These are phyloP conservation scores for Cephus rjabovi DNA, from an alignment of 2,888 invertebrate genomes.

Conservation along the genomic window DNA sequence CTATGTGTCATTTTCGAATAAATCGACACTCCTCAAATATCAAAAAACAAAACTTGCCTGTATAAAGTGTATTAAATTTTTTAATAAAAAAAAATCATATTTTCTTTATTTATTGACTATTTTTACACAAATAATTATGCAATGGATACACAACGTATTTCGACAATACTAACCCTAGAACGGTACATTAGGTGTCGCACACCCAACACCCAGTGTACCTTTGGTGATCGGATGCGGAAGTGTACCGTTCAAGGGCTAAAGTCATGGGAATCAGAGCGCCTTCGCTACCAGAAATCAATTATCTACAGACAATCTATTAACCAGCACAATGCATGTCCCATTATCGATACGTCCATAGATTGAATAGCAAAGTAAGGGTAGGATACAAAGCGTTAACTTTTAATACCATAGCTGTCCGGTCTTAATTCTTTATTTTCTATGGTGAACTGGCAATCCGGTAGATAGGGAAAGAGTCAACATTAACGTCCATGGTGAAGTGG, in stretches of 20 bases:
- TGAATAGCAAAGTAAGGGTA: not conserved
- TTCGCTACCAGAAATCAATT: constrained; percentile 14
- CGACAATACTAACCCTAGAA: not conserved
- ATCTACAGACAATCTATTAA: constrained; percentile 19
- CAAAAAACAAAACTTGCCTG: not conserved
- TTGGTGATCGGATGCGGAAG: too few relatives aligned
- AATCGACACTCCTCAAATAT: not conserved
- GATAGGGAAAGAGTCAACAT: not conserved
- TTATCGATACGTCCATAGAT: not conserved
- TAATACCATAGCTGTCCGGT: not conserved
- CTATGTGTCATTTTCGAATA: not conserved
- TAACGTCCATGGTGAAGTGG: not conserved
- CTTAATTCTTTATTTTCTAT: constrained; percentile 2
- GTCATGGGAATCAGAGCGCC: not conserved
- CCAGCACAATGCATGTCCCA: not conserved
- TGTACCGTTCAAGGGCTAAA: not conserved
- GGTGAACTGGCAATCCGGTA: not conserved
- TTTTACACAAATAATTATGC: not conserved
- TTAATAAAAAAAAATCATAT: not conserved
- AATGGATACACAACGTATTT: too few relatives aligned
- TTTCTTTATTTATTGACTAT: not conserved
- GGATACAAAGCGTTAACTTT: not conserved
- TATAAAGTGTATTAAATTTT: not conserved
- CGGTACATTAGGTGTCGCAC: too few relatives aligned
- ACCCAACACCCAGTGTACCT: too few relatives aligned